phyloP scores from a whole-genome alignment of 2,888 invertebrate genomes.

The Minunthozetes semirufus region DNA sequence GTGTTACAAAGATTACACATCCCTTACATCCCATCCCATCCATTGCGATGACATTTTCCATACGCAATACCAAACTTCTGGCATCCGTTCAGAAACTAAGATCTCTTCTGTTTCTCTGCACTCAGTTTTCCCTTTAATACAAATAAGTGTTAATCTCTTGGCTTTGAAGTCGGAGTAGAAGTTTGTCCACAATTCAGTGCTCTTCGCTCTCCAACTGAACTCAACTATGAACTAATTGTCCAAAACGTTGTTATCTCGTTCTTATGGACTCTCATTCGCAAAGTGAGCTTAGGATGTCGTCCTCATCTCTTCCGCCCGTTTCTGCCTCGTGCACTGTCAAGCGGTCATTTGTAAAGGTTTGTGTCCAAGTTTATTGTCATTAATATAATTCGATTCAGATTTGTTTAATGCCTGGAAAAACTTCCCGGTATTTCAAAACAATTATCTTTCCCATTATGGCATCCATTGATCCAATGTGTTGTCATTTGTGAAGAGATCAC shows the following conservation, averaged over 20 bases:
- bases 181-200: background rate
- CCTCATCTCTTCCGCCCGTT: slow-evolving; percentile 2
- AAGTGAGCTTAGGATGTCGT: background rate
- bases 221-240: background rate
- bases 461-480: background rate
- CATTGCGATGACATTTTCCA: slow-evolving; percentile 23
- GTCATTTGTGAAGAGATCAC: background rate
- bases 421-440: no score
- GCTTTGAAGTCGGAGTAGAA: background rate
- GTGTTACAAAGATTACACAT: background rate
- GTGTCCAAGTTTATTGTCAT: no score
- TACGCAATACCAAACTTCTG: slow-evolving; percentile 8
- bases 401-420: no score
- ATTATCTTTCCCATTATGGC: no score
- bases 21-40: background rate
- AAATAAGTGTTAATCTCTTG: background rate
- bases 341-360: slow-evolving; percentile 13
- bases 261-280: slow-evolving; percentile 8
- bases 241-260: background rate
- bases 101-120: background rate
- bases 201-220: no score
- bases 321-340: background rate
- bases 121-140: background rate
- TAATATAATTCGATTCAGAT: no score
- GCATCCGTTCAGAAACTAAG: slow-evolving; percentile 6